Evolutionary conservation across 2,797 vertebrate species (phyloP), one percentile per base, ranked within the genome.

Genomic region (Scyliorhinus canicula): DNA sequence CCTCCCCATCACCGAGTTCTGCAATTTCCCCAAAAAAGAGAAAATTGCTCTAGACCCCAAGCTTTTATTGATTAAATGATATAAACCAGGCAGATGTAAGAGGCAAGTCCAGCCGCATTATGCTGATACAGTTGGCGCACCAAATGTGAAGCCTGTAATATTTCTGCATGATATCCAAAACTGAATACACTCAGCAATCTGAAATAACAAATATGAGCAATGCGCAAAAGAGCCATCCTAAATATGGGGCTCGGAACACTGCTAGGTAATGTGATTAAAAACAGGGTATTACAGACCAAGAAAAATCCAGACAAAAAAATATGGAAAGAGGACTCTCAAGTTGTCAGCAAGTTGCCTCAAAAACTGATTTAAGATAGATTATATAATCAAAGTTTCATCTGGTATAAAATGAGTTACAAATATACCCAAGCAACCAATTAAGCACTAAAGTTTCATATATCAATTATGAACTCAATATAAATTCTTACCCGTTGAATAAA

Each of bases 401-500:
- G 65, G 3, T 11, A n/a, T 91, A 40, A 44, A n/a, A 91, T 35
- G 40, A 65, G n/a, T 26, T 55, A 35, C 88, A n/a, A 26, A 55
- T 93, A 40, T 16, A 47, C 24, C 63, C 26, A 47, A 74, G 28
- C 44, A 52, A 2, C 67, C 31, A 60, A 40, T 90, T 95, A 44
- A 95, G 28, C 79, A 95, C 16, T 63, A 16, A 19, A 67, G 1
- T 40, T 65, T 40, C 86, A 31, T 55, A 85, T 21, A 35, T 74
- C 16, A 52, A 65, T 60, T 5, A 31, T 44, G 82, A 95, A 95
- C 24, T 44, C 35, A 44, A 57, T 79, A 35, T 26, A 69, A 93
- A 69, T 47, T 93, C 97, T 97, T 97, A 99, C 99, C 98, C 99
- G 99, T 95, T 99, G 99, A 97, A 99, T 98, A 96, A 99, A 99